These are phyloP conservation scores for Phaetusa simplex DNA, from an alignment of 2,113 vertebrate genomes.

Conservation along the genomic window DNA sequence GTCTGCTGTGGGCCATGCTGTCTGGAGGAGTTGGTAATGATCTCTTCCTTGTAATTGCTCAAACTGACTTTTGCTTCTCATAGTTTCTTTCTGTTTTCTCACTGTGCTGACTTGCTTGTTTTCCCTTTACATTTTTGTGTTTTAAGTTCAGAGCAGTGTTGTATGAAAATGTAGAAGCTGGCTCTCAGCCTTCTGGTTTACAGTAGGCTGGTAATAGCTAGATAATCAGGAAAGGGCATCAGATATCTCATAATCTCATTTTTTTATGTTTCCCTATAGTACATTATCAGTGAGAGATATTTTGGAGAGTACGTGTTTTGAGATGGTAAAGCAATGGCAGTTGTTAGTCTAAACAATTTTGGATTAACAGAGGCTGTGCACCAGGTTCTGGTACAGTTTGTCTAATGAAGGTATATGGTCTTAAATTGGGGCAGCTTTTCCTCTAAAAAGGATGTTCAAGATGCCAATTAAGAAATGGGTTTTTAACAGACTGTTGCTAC, in stretches of 20 bases:
- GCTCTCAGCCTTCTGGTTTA: background rate
- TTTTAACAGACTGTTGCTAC: constrained; percentile 25
- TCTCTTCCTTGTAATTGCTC: background rate
- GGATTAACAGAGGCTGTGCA: background rate
- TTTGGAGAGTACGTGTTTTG: background rate
- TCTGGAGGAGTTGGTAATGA: background rate
- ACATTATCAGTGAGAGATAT: background rate
- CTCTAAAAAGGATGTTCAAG: background rate
- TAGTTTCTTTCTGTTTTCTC: background rate
- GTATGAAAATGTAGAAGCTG: background rate
- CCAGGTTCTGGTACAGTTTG: background rate
- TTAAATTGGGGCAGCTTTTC: background rate
- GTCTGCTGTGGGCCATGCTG: background rate
- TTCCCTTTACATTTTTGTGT: background rate
- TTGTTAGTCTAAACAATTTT: background rate
- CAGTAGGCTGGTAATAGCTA: background rate
- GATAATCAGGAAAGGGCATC: background rate
- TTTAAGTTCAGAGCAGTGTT: background rate
- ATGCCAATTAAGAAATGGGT: background rate
- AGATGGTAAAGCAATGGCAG: background rate
- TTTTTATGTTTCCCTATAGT: background rate
- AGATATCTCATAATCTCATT: background rate
- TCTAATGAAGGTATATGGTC: background rate
- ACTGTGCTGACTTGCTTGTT: background rate
- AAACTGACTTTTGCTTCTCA: background rate